Evolutionary conservation across 2,888 invertebrate genomes (phyloP).

Genomic region (Eustalomyia histrio): DNA sequence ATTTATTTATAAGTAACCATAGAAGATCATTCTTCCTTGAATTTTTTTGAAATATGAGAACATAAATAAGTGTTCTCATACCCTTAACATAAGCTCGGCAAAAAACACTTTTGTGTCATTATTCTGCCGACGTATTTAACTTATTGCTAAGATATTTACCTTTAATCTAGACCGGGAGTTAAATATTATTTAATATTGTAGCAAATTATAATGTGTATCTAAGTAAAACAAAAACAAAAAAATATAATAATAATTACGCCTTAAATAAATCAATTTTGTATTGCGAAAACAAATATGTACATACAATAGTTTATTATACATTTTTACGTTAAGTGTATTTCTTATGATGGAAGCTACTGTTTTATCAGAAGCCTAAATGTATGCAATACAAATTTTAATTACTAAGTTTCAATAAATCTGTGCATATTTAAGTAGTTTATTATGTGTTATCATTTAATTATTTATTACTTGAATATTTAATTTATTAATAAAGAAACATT

Average conservation of each 20-base stretch:
- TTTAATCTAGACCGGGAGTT: no score
- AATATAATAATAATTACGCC: not conserved
- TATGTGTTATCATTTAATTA: conserved; percentile 18
- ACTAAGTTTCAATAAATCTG: not conserved
- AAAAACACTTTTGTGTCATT: no score
- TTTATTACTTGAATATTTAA: conserved; percentile 34
- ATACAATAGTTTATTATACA: not conserved
- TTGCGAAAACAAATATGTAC: not conserved
- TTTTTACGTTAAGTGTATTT: not conserved
- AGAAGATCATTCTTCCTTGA: no score
- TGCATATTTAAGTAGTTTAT: not conserved
- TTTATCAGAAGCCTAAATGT: conserved; percentile 8
- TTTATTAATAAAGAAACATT: conserved; percentile 1
- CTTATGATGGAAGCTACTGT: not conserved
- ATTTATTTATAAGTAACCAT: no score
- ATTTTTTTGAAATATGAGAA: no score
- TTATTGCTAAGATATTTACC: no score
- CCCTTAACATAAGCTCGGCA: no score
- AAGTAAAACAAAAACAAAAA: not conserved
- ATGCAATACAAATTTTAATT: not conserved
- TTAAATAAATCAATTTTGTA: not conserved
- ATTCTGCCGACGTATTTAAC: no score
- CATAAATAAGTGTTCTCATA: no score
- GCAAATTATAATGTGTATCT: conserved; percentile 4
- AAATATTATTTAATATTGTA: no score